These are phyloP conservation scores for Neostethus bicornis DNA, from an alignment of 2,797 vertebrate genomes.

Conservation along the genomic window DNA sequence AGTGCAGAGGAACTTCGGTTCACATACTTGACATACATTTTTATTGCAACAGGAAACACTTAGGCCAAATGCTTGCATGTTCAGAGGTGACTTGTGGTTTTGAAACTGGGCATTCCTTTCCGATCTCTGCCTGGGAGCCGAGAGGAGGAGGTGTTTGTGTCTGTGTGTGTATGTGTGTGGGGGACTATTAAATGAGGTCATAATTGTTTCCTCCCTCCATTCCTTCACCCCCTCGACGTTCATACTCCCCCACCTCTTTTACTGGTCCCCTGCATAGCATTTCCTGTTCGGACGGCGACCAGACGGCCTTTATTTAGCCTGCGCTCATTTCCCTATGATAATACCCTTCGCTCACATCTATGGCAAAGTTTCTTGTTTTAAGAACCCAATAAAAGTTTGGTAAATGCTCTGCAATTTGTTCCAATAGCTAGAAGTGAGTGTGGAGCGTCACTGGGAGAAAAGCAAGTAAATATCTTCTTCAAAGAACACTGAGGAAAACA, in stretches of 20 bases:
- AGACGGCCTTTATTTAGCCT: constrained; percentile 76
- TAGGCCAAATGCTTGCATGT: constrained; percentile 76
- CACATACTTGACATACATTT: constrained; percentile 76
- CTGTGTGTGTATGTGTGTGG: constrained; percentile 1
- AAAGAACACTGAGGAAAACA: constrained; percentile 16
- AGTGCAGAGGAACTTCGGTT: constrained; percentile 59
- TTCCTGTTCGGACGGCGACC: constrained; percentile 80
- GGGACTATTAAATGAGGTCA: constrained; percentile 77
- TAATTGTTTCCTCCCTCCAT: constrained; percentile 72
- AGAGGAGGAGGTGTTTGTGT: constrained; percentile 22
- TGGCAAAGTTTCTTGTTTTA: constrained; percentile 65
- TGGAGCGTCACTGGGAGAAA: constrained; percentile 30
- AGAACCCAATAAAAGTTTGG: constrained; percentile 76
- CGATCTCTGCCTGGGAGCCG: constrained; percentile 63
- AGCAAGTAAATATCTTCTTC: constrained; percentile 20
- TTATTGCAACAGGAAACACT: constrained; percentile 80
- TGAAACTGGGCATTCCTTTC: constrained; percentile 70
- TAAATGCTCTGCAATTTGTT: constrained; percentile 71
- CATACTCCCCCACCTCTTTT: constrained; percentile 27
- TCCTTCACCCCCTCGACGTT: constrained; percentile 26
- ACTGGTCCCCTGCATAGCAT: constrained; percentile 73
- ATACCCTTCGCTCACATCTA: constrained; percentile 75
- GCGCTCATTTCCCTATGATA: constrained; percentile 79
- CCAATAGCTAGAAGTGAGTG: constrained; percentile 42
- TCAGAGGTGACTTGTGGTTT: constrained; percentile 76